Evolutionary conservation across 2,888 invertebrate genomes (phyloP).

Genomic region (Taphrorychus bicolor): DNA sequence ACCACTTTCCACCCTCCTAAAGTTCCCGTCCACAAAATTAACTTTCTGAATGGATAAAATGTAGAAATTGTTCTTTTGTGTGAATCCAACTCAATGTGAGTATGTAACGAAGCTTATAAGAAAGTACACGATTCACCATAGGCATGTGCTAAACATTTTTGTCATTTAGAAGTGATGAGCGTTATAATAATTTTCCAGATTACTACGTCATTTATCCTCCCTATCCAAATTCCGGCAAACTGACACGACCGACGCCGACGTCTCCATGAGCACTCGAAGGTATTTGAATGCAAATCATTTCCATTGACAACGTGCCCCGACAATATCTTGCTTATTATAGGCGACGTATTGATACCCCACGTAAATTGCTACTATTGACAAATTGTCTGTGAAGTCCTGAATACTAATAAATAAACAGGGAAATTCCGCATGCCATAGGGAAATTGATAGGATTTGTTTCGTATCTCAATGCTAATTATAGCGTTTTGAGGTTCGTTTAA

Average conservation of each 20-base stretch:
- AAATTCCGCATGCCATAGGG: neutral
- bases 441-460: neutral
- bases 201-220: too few species aligned
- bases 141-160: too few species aligned
- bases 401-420: constrained; percentile 1
- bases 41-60: too few species aligned
- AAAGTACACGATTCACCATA: too few species aligned
- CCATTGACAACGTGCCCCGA: constrained; percentile 10
- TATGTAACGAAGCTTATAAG: too few species aligned
- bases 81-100: too few species aligned
- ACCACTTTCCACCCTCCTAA: too few species aligned
- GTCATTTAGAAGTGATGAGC: too few species aligned
- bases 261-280: constrained; percentile 13
- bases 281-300: constrained; percentile 28
- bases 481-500: neutral
- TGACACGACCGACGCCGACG: neutral
- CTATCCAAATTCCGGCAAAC: neutral
- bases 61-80: too few species aligned
- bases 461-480: neutral
- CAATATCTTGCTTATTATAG: constrained; percentile 28
- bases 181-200: too few species aligned
- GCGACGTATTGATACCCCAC: constrained; percentile 21
- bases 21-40: too few species aligned
- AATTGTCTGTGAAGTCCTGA: constrained; percentile 10
- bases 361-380: constrained; percentile 19